Base-by-base conservation (phyloP, 2,113 vertebrate species). In the Ptilonorhynchus violaceus region DNA sequence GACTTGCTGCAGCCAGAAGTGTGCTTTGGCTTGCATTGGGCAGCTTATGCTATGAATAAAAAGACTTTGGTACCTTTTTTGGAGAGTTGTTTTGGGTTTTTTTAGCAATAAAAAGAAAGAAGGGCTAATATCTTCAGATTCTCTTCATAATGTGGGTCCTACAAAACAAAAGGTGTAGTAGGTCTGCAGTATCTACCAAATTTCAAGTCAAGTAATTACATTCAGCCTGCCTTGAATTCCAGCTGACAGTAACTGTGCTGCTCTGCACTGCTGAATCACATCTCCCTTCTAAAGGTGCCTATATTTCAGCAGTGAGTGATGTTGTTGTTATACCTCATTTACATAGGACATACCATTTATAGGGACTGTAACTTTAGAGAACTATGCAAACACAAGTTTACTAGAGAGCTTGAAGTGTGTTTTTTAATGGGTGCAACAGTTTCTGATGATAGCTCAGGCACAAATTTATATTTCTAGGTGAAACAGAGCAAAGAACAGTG, bases 71-170 rank as follows among this genome's bases (percentile, higher is more conserved):
- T 39, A 10, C 1, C 10, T 46, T 49, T n/a, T n/a, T n/a, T n/a
- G n/a, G n/a, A n/a, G n/a, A n/a, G n/a, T n/a, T n/a, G 12, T 37
- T 80, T 46, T 10, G 7, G 5, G 0, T 2, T 22, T 27, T 42
- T 82, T 42, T 33, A 68, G 4, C n/a, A 82, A 24, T 30, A 55
- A 42, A 8, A 52, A 82, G 22, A 53, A 52, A 78, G 4, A 56
- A 52, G 6, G 25, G 2, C 3, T 79, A 55, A 16, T 59, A 31
- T 21, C 13, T 55, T 70, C 37, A 50, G 14, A 13, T 37, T 8
- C 4, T 74, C 15, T 52, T 80, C 17, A 31, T 58, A 46, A 16
- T 41, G 12, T n/a, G 9, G 7, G 7, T 63, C 35, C 18, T 63
- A 64, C 25, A 68, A 46, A 50, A 52, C 13, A 90, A 55, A 55